Base-by-base conservation (phyloP, 2,888 invertebrate species). In the Phengaris alcon region DNA sequence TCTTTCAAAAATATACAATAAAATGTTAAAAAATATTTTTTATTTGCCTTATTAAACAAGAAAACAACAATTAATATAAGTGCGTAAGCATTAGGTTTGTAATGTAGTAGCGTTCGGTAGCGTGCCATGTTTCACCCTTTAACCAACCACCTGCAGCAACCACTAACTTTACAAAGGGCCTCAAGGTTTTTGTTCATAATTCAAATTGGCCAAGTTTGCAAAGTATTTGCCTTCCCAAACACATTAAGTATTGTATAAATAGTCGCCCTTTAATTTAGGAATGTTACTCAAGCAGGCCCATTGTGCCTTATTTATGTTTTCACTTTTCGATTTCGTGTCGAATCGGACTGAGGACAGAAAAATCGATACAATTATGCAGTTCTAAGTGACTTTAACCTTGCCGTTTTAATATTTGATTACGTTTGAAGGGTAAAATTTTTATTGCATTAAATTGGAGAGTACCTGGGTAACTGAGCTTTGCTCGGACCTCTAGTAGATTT, bases 211-310 rank as follows among this genome's bases (percentile, higher is more conserved):
- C 64, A 35, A 64, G 35, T 64, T 64, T 13, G 44, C 64, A 64
- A 64, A 64, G 64, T 44, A 64, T 64, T 64, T 64, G 64, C 12
- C 64, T 64, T 12, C 13, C 2, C 64, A 64, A 64, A 64, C 64
- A 44, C 44, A 12, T 64, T 64, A 64, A 64, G 64, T 64, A 64
- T 64, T 64, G 44, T 64, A 12, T 64, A 64, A 64, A 64, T 44
- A 64, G 64, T 64, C 64, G 13, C 44, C 64, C 35, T 64, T 64
- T 64, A 64, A 64, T 64, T 44, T 13, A 64, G 64, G 64, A 64
- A 64, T 44, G 64, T 44, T 44, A 52, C 52, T 44, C 9, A 59
- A 9, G 57, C 15, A 8, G 35, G 64, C 64, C 6, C 12, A 35
- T 64, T 35, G 35, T 22, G 15, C 15, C 8, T 52, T 10, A 52